Percentiles rank a stretch among this genome's conserved stretches.
These are phyloP conservation scores for Solenopsis invicta DNA, from an alignment of 1,140 invertebrate genomes.

Conservation along the genomic window DNA sequence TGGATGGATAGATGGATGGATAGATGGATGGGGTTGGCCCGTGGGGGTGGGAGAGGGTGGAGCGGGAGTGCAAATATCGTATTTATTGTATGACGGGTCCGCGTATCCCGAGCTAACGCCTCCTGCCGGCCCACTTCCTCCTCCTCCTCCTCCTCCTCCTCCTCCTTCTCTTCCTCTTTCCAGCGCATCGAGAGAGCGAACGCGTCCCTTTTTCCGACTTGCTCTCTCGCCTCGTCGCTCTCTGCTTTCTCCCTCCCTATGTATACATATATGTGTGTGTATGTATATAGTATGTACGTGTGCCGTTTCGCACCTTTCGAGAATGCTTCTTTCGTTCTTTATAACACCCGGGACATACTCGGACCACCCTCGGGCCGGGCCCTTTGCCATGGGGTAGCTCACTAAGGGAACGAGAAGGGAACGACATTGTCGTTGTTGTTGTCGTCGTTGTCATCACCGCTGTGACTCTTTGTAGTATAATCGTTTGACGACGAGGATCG, in stretches of 20 bases:
- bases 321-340: constrained; percentile 73
- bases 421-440: background rate
- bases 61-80: constrained; percentile 81
- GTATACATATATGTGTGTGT: background rate
- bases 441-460: background rate
- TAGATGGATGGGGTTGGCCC: constrained; percentile 53
- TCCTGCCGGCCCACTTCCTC: constrained; percentile 67
- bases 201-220: constrained; percentile 35
- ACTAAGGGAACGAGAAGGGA: constrained; percentile 37
- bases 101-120: constrained; percentile 76
- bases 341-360: constrained; percentile 56
- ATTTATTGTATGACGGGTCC: constrained; percentile 84
- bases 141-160: background rate
- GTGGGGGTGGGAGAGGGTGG: constrained; percentile 36
- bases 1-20: constrained; percentile 38
- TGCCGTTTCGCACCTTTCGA: constrained; percentile 68
- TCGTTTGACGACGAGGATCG: constrained; percentile 68
- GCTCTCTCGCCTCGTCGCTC: constrained; percentile 18
- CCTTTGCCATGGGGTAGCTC: constrained; percentile 35
- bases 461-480: constrained; percentile 66
- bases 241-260: constrained; percentile 29
- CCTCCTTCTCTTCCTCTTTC: background rate
- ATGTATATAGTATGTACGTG: background rate
- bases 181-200: constrained; percentile 36
- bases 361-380: constrained; percentile 30